These are phyloP conservation scores for Adelphocoris suturalis DNA, from an alignment of 2,888 invertebrate genomes.

Conservation along the genomic window DNA sequence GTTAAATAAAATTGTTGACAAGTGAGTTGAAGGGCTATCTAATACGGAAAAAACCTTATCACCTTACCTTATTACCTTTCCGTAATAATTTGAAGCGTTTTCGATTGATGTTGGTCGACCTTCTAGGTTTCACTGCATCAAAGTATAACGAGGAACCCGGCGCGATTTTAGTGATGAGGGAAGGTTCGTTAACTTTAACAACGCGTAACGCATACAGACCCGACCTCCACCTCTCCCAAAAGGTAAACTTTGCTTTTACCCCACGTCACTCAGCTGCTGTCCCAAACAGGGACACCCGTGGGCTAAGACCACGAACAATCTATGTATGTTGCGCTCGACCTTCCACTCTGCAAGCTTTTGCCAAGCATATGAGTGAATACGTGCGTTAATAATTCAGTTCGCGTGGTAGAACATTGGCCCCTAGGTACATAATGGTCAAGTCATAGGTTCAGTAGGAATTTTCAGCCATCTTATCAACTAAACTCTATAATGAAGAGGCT, in stretches of 20 bases:
- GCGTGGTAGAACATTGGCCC: too few species aligned
- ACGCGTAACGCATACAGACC: slow-evolving; percentile 32
- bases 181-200: not conserved
- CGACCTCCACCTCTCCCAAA: not conserved
- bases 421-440: too few species aligned
- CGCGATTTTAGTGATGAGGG: not conserved
- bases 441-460: too few species aligned
- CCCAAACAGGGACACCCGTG: not conserved
- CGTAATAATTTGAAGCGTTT: too few species aligned
- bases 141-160: not conserved
- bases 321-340: not conserved
- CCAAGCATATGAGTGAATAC: not conserved
- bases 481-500: too few species aligned
- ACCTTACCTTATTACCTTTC: too few species aligned
- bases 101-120: too few species aligned
- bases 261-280: slow-evolving; percentile 36
- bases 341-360: not conserved
- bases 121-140: not conserved
- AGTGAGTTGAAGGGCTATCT: too few species aligned
- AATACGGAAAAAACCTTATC: too few species aligned
- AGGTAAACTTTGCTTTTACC: slow-evolving; percentile 39
- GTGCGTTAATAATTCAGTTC: too few species aligned
- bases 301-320: not conserved
- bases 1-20: too few species aligned
- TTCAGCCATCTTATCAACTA: too few species aligned